phyloP scores from a whole-genome alignment of 92 coral and sea anemone species.

The Plumapathes pennacea region DNA sequence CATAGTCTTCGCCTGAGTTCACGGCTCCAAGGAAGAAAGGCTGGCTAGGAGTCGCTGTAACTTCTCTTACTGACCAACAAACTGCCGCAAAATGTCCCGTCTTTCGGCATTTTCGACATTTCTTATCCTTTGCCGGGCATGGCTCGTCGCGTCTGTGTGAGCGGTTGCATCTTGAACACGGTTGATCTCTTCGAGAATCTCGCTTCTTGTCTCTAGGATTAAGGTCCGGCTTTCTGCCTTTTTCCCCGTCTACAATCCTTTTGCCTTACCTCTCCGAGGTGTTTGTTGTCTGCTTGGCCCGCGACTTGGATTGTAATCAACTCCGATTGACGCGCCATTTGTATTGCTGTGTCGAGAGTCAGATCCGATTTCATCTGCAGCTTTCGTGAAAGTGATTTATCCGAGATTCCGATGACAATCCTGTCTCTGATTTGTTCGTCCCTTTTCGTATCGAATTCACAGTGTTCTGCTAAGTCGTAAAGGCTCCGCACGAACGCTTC shows the following conservation, averaged over 20 bases:
- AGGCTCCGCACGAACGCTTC: constrained; percentile 10
- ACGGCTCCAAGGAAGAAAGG: constrained; percentile 43
- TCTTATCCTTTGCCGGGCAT: constrained; percentile 36
- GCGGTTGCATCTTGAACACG: constrained; percentile 20
- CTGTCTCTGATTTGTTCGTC: constrained; percentile 44
- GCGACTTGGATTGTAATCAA: constrained; percentile 26
- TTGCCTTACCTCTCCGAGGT: constrained; percentile 22
- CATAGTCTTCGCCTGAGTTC: background rate
- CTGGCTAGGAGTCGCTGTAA: constrained; percentile 4
- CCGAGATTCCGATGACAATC: constrained; percentile 39
- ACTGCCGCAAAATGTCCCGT: constrained; percentile 43
- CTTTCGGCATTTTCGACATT: constrained; percentile 36
- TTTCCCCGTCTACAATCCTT: background rate
- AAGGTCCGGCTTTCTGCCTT: constrained; percentile 1
- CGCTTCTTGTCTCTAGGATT: constrained; percentile 9
- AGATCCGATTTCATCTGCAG: constrained; percentile 37
- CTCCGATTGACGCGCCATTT: constrained; percentile 46
- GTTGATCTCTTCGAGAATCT: constrained; percentile 4
- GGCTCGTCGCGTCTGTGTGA: background rate
- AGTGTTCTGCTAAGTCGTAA: constrained; percentile 22
- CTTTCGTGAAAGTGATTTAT: constrained; percentile 30
- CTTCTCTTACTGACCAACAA: constrained; percentile 51
- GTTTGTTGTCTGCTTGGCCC: constrained; percentile 25
- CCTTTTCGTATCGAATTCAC: constrained; percentile 17
- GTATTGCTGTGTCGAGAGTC: constrained; percentile 23